Conservation (phyloP, 2,113 vertebrate species). For the Ptilonorhynchus violaceus region DNA sequence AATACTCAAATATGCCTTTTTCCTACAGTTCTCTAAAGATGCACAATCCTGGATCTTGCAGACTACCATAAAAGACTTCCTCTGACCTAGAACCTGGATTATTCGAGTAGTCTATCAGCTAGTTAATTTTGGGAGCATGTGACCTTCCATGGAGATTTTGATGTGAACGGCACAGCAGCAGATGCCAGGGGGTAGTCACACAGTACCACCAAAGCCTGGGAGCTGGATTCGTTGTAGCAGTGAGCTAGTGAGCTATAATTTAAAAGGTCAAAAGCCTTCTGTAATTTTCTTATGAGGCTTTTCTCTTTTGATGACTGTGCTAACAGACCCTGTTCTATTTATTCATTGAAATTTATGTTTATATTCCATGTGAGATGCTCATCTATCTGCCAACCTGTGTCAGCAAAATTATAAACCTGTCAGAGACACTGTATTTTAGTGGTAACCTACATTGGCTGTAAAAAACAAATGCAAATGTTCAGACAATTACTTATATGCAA, state of each 20-base stretch:
- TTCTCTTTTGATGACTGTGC: slow-evolving; percentile 41
- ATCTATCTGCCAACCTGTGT: slow-evolving; percentile 57
- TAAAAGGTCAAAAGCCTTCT: slow-evolving; percentile 63
- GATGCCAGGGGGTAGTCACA: background rate
- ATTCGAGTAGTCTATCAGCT: background rate
- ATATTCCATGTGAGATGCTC: slow-evolving; percentile 12
- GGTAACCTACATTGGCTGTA: slow-evolving; percentile 48
- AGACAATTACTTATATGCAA: slow-evolving; percentile 44
- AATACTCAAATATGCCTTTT: background rate
- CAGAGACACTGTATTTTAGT: slow-evolving; percentile 53
- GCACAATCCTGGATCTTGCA: background rate
- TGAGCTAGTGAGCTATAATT: slow-evolving; percentile 13
- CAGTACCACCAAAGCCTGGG: background rate
- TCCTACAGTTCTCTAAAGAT: background rate
- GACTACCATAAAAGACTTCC: background rate
- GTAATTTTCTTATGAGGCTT: slow-evolving; percentile 45
- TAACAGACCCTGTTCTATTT: slow-evolving; percentile 59
- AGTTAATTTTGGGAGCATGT: background rate
- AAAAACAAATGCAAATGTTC: slow-evolving; percentile 58
- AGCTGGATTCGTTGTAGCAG: background rate
- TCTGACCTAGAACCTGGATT: background rate
- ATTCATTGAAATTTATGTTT: slow-evolving; percentile 64
- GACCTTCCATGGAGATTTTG: background rate
- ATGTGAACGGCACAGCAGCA: background rate
- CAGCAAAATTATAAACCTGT: slow-evolving; percentile 71